Percentiles rank a stretch among this genome's conserved stretches.
Evolutionary conservation across 2,888 invertebrate species (phyloP).

Genomic region (Mythimna ferrago): DNA sequence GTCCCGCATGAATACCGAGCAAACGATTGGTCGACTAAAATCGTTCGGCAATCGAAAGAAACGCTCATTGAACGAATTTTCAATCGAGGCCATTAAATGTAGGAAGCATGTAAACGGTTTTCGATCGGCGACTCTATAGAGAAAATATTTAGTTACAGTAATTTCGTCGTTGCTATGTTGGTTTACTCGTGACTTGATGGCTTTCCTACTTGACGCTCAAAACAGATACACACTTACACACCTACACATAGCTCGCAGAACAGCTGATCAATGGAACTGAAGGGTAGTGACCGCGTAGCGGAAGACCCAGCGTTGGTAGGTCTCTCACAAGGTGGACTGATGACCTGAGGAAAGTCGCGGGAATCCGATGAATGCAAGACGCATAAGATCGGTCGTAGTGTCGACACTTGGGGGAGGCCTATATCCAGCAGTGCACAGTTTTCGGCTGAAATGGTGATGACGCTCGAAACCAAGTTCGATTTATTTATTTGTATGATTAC

Average conservation of each 20-base stretch:
- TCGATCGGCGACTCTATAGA: conserved; percentile 39
- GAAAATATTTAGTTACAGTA: conserved; percentile 21
- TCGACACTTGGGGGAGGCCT: too few species aligned
- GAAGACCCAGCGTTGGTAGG: too few species aligned
- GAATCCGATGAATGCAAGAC: too few species aligned
- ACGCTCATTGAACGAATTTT: conserved; percentile 43
- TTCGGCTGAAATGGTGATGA: too few species aligned
- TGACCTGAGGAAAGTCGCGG: too few species aligned
- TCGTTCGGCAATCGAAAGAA: conserved; percentile 44
- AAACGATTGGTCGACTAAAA: conserved; percentile 37
- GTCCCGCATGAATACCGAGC: conserved; percentile 33
- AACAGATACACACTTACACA: too few species aligned
- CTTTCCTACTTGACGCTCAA: background rate
- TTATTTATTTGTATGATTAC: background rate
- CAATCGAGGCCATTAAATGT: conserved; percentile 35
- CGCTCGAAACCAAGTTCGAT: background rate
- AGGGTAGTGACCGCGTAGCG: too few species aligned
- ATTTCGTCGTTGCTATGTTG: conserved; percentile 11
- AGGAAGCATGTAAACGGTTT: conserved; percentile 45
- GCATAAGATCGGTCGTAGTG: too few species aligned
- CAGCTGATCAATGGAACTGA: too few species aligned
- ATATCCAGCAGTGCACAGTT: too few species aligned
- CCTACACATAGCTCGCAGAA: too few species aligned
- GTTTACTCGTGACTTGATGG: background rate
- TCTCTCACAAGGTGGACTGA: too few species aligned